Evolutionary conservation across 2,797 vertebrate genomes (phyloP).

Genomic region (Molothrus ater): DNA sequence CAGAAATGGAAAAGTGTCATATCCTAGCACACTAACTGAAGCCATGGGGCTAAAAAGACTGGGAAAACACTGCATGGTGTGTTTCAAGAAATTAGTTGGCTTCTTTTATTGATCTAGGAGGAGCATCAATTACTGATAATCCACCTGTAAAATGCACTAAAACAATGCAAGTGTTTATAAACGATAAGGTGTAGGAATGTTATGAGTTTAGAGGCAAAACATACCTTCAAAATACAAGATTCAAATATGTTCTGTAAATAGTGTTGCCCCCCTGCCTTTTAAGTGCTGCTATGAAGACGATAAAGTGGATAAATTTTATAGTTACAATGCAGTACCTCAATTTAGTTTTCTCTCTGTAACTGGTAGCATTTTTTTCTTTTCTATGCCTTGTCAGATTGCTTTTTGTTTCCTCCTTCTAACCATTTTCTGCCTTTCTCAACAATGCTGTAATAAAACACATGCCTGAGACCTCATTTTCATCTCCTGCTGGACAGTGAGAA

Average conservation of each 20-base stretch:
- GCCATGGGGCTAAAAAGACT: background rate
- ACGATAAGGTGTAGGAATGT: background rate
- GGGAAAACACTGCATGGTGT: background rate
- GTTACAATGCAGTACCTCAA: background rate
- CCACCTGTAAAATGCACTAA: background rate
- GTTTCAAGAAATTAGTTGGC: background rate
- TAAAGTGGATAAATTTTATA: background rate
- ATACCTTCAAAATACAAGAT: background rate
- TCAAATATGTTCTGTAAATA: background rate
- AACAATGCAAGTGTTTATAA: background rate
- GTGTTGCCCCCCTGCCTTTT: background rate
- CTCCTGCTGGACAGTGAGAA: background rate
- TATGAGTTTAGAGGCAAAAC: background rate
- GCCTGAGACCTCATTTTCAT: background rate
- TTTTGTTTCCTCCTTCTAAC: background rate
- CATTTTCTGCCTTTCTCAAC: background rate
- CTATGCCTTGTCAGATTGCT: background rate
- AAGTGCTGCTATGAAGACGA: background rate
- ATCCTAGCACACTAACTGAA: background rate
- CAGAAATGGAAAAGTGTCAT: background rate
- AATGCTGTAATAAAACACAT: background rate
- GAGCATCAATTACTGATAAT: background rate
- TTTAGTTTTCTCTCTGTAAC: background rate
- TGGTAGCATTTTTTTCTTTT: background rate
- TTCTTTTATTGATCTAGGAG: background rate